phyloP scores from a whole-genome alignment of 2,888 invertebrate genomes.

The Tethea ocularis region DNA sequence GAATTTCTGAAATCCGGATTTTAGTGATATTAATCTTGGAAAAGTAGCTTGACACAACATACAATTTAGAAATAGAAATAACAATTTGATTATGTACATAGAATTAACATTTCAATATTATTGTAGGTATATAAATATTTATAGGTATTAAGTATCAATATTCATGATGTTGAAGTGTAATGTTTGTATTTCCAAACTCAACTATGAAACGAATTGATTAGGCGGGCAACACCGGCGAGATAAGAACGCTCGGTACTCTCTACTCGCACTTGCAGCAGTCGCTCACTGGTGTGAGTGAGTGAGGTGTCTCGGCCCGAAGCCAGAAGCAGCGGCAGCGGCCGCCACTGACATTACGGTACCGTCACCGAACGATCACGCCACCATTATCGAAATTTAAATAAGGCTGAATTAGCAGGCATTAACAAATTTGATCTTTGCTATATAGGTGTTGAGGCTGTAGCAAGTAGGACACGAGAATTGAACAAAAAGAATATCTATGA shows the following conservation, averaged over 20 bases:
- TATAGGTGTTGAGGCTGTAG: not conserved
- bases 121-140: not conserved
- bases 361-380: constrained; percentile 1
- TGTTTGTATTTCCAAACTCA: constrained; percentile 18
- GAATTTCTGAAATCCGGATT: too few relatives aligned
- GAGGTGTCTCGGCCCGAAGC: not conserved
- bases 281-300: constrained; percentile 26
- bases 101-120: not conserved
- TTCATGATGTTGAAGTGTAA: not conserved
- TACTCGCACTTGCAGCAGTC: constrained; percentile 31
- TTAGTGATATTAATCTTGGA: too few relatives aligned
- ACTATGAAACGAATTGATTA: constrained; percentile 29
- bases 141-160: not conserved
- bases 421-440: not conserved
- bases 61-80: too few relatives aligned
- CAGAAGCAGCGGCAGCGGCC: not conserved
- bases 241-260: constrained; percentile 39
- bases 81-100: too few relatives aligned
- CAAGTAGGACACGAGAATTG: not conserved
- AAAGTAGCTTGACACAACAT: too few relatives aligned
- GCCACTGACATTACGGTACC: not conserved
- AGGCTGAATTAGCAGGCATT: not conserved
- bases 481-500: not conserved
- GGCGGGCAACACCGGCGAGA: constrained; percentile 24
- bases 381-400: not conserved